Base-by-base conservation (phyloP, 2,888 invertebrate species). In the Sminthurinus aureus region DNA sequence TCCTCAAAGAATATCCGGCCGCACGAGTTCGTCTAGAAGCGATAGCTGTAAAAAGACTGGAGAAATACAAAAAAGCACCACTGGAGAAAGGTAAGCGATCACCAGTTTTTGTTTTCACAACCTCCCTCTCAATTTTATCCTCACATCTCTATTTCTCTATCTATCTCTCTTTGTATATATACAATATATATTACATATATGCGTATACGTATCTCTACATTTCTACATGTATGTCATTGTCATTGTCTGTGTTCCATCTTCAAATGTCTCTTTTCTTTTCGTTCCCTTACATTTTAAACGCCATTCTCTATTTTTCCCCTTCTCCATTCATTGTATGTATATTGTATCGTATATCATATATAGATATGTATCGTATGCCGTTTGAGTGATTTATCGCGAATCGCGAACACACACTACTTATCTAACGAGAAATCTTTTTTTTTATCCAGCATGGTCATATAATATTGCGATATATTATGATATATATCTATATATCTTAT, bases 51-150 rank as follows among this genome's bases (percentile, higher is more conserved):
- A 98, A 98, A 92, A 94, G 98, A 91, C 93, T 99, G 90, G 98
- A 98, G 92, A 98, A 98, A 92, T 98, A 98, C 92, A 98, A 98
- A 92, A 96, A 96, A 91, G 96, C 96, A 87, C 97, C 96, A 81
- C 92, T 96, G 86, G 96, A 96, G 91, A 96, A 96, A 94, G 96
- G 97, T 96, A 82, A 20, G n/a, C 20, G 58, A 4, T 64, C 18
- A 52, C 3, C 24, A 24, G 18, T 78, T 26, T 6, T 26, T 2
- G 18, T 78, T 26, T 6, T 26, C 3, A 15, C 69, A 26, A 22
- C n/a, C 38, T 38, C 38, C 38, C 38, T 38, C 38, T 38, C 38
- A 38, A 38, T 58, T 18, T 58, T 58, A 71, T 20, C n/a, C 15
- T 71, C 24, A 13, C 13, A 71, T 20, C n/a, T 71, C 20, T 71